These are phyloP conservation scores for Sinocyclocheilus maitianheensis DNA, from an alignment of 2,113 vertebrate species.

Conservation along the genomic window DNA sequence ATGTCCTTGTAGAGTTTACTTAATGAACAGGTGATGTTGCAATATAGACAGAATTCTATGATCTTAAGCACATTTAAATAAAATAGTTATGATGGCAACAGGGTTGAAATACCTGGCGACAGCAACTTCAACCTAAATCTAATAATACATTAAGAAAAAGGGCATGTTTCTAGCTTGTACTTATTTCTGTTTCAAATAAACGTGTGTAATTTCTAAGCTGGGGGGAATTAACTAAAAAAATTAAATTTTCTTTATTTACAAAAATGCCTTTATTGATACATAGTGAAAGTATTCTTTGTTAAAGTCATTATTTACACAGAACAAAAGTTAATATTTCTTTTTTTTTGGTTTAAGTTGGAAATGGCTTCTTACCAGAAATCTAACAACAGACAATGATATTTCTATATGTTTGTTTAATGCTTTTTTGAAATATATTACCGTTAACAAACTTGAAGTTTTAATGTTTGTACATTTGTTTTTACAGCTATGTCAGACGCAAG, in stretches of 20 bases:
- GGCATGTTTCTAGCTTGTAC: neutral
- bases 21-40: neutral
- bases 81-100: neutral
- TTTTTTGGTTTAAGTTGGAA: neutral
- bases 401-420: neutral
- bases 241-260: neutral
- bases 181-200: neutral
- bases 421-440: neutral
- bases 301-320: neutral
- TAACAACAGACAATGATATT: neutral
- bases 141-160: neutral
- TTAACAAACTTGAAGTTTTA: neutral
- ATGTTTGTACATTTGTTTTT: slow-evolving; percentile 8
- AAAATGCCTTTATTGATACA: neutral
- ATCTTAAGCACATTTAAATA: neutral
- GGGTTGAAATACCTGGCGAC: neutral
- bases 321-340: neutral
- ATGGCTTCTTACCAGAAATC: neutral
- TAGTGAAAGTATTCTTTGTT: neutral
- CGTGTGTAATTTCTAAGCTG: neutral
- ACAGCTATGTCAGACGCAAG: neutral
- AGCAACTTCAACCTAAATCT: neutral
- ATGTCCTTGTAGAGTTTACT: neutral
- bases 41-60: neutral
- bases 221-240: neutral